Evolutionary conservation across 2,888 invertebrate genomes (phyloP), one percentile per base, ranked within the genome.

Genomic region (Ephialtes manifestator): DNA sequence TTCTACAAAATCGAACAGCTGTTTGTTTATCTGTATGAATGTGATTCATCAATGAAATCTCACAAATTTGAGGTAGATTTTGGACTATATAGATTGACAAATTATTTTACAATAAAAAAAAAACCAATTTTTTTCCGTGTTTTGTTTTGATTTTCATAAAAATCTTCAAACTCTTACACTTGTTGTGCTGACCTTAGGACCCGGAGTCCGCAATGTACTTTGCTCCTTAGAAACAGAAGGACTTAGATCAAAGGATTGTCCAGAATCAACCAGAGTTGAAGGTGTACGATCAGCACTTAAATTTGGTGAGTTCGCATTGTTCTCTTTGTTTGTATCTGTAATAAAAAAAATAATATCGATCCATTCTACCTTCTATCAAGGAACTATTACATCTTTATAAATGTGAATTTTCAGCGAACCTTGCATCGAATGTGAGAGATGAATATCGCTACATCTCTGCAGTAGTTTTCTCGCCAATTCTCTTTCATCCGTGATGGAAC

Each of bases 401-500:
- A 63, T 13, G 20, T 1, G 18, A 18, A 39, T 65, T 39, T 3
- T 65, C 18, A 11, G 39, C n/a, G 13, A 35, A 80, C 85, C 76
- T 51, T 63, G 55, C 4, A 76, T 48, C 7, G 68, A 76, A 68
- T 68, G 72, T 0, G 76, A 63, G 15, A 63, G 67, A 35, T 85
- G 58, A 68, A 80, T 65, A 55, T 87, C 83, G 13, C 89, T 90
- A 53, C 93, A 92, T 84, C 89, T 91, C 43, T 90, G 88, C 20
- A 94, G 89, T 53, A 93, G 77, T 79, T 88, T 90, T 11, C 92
- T 90, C 4, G 94, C 93, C 46, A 90, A 85, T 86, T 92, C 90
- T 20, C 91, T 87, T 75, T 93, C 91, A 5, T 85, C 80, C n/a
- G 83, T 79, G 28, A 83, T 77, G 18, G 68, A 63, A 1, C 87